phyloP scores from a whole-genome alignment of 2,888 invertebrate species.

The Cephus rjabovi region DNA sequence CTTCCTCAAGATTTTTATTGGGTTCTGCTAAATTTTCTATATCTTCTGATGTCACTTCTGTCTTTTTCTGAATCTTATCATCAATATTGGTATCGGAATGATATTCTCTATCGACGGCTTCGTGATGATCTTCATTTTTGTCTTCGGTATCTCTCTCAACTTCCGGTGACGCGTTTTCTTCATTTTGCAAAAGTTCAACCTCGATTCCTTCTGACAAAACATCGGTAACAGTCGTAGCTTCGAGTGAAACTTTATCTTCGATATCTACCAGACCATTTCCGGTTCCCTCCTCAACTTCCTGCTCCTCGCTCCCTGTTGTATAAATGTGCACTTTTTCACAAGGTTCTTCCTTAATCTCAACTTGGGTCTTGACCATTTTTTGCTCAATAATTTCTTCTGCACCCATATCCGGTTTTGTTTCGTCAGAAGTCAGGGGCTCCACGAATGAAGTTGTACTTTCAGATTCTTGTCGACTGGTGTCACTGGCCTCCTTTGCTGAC shows the following conservation, averaged over 20 bases:
- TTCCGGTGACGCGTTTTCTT: neutral
- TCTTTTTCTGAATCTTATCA: constrained; percentile 1
- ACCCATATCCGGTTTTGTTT: constrained; percentile 15
- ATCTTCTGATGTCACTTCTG: neutral
- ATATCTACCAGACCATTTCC: neutral
- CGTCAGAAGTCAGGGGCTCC: constrained; percentile 35
- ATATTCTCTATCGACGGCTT: constrained; percentile 8
- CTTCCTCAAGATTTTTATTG: constrained; percentile 4
- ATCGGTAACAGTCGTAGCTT: neutral
- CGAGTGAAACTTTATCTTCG: neutral
- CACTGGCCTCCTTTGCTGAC: constrained; percentile 20
- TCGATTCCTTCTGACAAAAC: neutral
- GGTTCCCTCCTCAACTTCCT: neutral
- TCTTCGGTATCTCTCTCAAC: neutral
- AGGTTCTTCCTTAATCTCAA: constrained; percentile 22
- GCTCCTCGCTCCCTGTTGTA: constrained; percentile 5
- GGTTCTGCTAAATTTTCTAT: neutral
- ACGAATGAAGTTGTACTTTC: constrained; percentile 34
- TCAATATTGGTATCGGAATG: neutral
- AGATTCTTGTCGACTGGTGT: constrained; percentile 20
- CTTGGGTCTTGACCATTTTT: constrained; percentile 14
- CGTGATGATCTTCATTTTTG: constrained; percentile 3
- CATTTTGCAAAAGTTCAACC: neutral
- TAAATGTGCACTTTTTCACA: constrained; percentile 17
- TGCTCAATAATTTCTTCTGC: constrained; percentile 1